A percentile compares a stretch with the other conserved stretches of the same genome.
phyloP scores from a whole-genome alignment of 2,888 invertebrate genomes.

The Thecophora atra region DNA sequence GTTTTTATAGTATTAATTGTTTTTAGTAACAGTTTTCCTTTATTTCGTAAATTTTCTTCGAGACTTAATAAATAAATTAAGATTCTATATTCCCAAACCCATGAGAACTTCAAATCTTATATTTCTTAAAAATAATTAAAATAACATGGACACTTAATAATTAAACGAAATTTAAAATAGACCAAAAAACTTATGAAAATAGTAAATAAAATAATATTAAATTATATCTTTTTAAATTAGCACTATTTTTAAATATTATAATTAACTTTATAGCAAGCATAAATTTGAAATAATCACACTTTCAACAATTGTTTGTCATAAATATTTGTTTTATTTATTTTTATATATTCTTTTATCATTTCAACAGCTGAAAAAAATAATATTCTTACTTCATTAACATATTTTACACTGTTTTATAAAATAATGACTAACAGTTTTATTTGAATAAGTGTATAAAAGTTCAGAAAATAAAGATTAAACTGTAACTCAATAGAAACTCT shows the following conservation, averaged over 20 bases:
- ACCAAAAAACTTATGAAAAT: neutral
- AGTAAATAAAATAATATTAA: neutral
- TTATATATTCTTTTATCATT: slow-evolving; percentile 8
- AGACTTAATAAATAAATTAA: neutral
- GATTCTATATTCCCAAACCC: too few relatives aligned
- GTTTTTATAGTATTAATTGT: neutral
- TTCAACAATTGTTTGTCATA: slow-evolving; percentile 5
- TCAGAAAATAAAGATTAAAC: neutral
- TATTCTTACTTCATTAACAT: slow-evolving; percentile 25
- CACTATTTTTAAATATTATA: neutral
- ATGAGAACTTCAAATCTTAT: too few relatives aligned
- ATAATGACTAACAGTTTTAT: too few relatives aligned
- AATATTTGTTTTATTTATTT: slow-evolving; percentile 2
- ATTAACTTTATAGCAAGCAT: neutral
- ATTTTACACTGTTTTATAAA: slow-evolving; percentile 1
- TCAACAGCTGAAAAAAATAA: slow-evolving; percentile 8
- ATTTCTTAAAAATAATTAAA: neutral
- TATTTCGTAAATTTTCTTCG: neutral
- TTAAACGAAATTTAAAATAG: neutral
- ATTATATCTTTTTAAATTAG: neutral
- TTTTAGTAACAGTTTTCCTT: neutral
- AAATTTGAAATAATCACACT: slow-evolving; percentile 33
- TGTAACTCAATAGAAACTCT: slow-evolving; percentile 18
- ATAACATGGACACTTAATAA: neutral
- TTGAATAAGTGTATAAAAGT: neutral